Evolutionary conservation across 1,140 invertebrate genomes (phyloP).

Genomic region (Paracyclopina nana): DNA sequence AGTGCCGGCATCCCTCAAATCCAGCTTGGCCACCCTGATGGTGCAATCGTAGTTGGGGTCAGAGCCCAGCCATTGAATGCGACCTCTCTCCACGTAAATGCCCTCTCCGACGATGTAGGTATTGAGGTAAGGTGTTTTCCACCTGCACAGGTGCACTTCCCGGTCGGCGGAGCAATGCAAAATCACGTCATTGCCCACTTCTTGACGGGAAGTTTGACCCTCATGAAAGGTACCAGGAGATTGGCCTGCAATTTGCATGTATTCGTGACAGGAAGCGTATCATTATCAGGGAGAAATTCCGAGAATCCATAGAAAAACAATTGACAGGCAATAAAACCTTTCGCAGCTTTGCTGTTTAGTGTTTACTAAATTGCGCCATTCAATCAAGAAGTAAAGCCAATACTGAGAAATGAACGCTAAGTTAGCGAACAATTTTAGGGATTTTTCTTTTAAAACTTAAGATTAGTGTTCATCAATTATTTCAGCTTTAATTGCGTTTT

Average conservation of each 20-base stretch:
- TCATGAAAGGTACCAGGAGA: neutral
- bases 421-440: no score
- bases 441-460: no score
- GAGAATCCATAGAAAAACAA: neutral
- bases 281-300: no score
- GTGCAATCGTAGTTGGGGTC: slow-evolving; percentile 1
- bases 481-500: no score
- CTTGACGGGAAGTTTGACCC: neutral
- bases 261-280: no score
- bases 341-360: no score
- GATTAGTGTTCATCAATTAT: no score
- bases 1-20: neutral
- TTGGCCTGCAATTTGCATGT: no score
- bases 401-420: no score
- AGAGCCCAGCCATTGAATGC: neutral
- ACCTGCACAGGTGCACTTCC: neutral
- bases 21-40: neutral
- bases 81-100: slow-evolving; percentile 2
- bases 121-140: slow-evolving; percentile 7
- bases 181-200: slow-evolving; percentile 8
- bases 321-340: neutral
- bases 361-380: no score
- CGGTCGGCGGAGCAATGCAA: neutral
- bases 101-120: slow-evolving; percentile 7
- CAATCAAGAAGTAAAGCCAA: no score